phyloP scores from a whole-genome alignment of 2,797 vertebrate genomes.

The Perodicticus potto region DNA sequence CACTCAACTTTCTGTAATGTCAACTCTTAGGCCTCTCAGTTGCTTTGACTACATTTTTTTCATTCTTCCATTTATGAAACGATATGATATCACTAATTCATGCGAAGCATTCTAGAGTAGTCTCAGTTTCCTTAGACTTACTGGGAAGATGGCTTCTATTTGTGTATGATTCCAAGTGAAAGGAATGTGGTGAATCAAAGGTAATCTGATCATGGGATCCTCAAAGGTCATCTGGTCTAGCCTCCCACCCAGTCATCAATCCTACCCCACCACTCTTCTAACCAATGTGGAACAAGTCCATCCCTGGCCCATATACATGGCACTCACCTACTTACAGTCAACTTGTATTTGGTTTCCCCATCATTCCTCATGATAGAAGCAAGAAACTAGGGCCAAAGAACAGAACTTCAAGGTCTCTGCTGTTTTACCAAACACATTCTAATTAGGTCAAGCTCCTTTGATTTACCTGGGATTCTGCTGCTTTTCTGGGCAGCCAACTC shows the following conservation, averaged over 20 bases:
- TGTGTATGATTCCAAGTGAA: not conserved
- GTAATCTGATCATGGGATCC: not conserved
- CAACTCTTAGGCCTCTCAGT: slow-evolving; percentile 29
- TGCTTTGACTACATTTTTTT: slow-evolving; percentile 23
- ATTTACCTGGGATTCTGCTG: slow-evolving; percentile 15
- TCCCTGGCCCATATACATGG: not conserved
- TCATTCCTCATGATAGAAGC: not conserved
- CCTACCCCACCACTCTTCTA: not conserved
- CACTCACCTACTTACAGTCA: not conserved
- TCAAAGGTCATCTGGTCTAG: not conserved
- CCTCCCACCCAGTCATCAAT: not conserved
- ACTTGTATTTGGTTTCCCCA: not conserved
- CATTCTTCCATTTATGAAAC: slow-evolving; percentile 43
- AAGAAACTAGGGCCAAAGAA: not conserved
- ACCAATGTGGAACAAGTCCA: not conserved
- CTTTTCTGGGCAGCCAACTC: not conserved
- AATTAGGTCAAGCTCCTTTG: not conserved
- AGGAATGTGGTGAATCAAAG: not conserved
- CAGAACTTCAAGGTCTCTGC: slow-evolving; percentile 6
- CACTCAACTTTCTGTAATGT: not conserved
- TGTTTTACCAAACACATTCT: not conserved
- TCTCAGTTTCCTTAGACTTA: slow-evolving; percentile 39
- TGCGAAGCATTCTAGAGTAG: not conserved
- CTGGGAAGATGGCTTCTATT: slow-evolving; percentile 1
- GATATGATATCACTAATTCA: not conserved